Evolutionary conservation across 2,888 invertebrate species (phyloP).

Genomic region (Cheilosia variabilis): DNA sequence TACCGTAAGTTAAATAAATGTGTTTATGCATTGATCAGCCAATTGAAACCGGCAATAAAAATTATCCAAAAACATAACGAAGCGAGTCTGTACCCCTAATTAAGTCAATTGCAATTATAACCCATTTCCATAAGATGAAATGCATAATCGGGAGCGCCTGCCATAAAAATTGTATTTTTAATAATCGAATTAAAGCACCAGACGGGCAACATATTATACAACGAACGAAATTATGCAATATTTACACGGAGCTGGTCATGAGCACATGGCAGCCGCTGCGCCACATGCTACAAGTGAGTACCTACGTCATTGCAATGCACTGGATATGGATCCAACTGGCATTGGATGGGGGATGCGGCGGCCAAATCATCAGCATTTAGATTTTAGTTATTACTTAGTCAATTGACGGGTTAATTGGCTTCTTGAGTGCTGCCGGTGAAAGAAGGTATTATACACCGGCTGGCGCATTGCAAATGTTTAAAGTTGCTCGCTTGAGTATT

Average conservation of each 20-base stretch:
- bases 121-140: constrained; percentile 54
- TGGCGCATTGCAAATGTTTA: constrained; percentile 25
- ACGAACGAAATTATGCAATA: constrained; percentile 45
- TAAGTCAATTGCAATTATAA: constrained; percentile 63
- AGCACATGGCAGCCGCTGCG: constrained; percentile 17
- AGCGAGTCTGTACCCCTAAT: constrained; percentile 41
- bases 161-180: constrained; percentile 33
- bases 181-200: constrained; percentile 51
- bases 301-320: neutral
- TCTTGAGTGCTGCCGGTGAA: constrained; percentile 22
- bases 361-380: constrained; percentile 35
- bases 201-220: constrained; percentile 53
- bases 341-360: neutral
- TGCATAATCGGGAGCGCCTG: constrained; percentile 32
- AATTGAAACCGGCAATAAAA: constrained; percentile 61
- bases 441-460: constrained; percentile 5
- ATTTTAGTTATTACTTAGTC: constrained; percentile 36
- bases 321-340: constrained; percentile 3
- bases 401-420: constrained; percentile 61
- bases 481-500: constrained; percentile 19
- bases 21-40: constrained; percentile 44
- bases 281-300: neutral
- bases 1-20: constrained; percentile 5
- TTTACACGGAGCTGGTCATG: constrained; percentile 27
- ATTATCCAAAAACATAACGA: constrained; percentile 56